Base-by-base conservation (phyloP, 2,113 vertebrate genomes). In the Aplodontia rufa region DNA sequence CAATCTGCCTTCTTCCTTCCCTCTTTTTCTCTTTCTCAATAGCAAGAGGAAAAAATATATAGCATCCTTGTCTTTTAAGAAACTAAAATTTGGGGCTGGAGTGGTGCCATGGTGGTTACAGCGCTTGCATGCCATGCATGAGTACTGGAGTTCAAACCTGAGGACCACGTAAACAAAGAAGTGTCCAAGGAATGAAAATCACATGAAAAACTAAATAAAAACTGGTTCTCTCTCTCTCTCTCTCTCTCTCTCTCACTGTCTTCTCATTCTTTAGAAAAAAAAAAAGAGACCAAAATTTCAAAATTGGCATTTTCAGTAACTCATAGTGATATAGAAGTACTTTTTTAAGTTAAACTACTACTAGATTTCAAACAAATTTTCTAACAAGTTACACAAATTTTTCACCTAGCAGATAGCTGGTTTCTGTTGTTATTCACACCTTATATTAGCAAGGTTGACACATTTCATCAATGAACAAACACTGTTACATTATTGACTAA, bases 271-370 rank as follows among this genome's bases (percentile, higher is more conserved):
- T n/a, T n/a, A n/a, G n/a, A n/a, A n/a, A n/a, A n/a, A n/a, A n/a
- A n/a, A n/a, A n/a, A 55, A 81, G 51, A 92, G 78, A 86, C 68
- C 81, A 69, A 92, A 90, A 32, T 20, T 58, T 71, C 42, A 93
- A 88, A 80, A 68, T 3, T 58, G 6, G 37, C 45, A 79, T 37
- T 74, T 90, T 93, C 37, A 90, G 8, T 40, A 72, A 81, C 32
- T 71, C 3, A 32, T 55, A 47, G 3, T 19, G 0, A 16, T 64
- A 53, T 20, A 71, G 78, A 72, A 89, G 24, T 81, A 64, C 13
- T 1, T 1, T 51, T 60, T 51, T 80, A 47, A 37, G 10, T 47
- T 60, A 78, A 37, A 85, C 40, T 81, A 47, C 16, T 76, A 68
- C 32, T 24, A 66, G 2, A 81, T 37, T 94, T 49, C 55, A 51